Base-by-base conservation (phyloP, 2,888 invertebrate genomes). In the Noctua pronuba region DNA sequence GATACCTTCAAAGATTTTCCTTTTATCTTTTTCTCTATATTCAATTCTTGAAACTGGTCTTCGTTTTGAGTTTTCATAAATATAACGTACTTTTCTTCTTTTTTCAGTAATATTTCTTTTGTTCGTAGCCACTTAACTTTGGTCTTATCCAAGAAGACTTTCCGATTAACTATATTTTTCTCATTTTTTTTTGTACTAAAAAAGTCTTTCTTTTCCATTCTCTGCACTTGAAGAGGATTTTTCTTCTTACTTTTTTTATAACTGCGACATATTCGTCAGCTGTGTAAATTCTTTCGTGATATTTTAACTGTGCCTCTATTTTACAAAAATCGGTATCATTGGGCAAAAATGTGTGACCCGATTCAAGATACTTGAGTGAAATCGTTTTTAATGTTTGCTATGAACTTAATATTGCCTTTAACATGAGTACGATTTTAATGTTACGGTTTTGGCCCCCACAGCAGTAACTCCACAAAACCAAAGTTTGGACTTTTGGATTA, bases 11-110 rank as follows among this genome's bases (percentile, higher is more conserved):
- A 77, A 69, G 75, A 70, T 71, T 79, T 82, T 70, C 77, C 75
- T 79, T 84, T 81, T 72, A 76, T 71, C 60, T 77, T 82, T 72
- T 84, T 79, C 44, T 79, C 75, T 71, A 79, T 75, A 62, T 77
- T 82, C 10, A 84, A 62, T 68, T 79, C 77, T 1, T 72, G 46
- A 77, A 58, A 77, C 66, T 67, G 55, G 46, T 72, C 67, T 46
- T 49, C 28, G 49, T 64, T 60, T 68, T 55, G 55, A 44, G 75
- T 75, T 77, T 75, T 84, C 82, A 82, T 80, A 66, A 73, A 77
- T 72, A 83, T 73, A 71, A 64, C 13, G 67, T 78, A 82, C 64
- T 64, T 58, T 74, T 75, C 52, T 70, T 73, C 71, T 80, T 77
- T 81, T 67, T 76, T 64, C 49, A 84, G 65, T 52, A 69, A 67